Conservation (phyloP, 2,797 vertebrate species). For the Anniella stebbinsi region DNA sequence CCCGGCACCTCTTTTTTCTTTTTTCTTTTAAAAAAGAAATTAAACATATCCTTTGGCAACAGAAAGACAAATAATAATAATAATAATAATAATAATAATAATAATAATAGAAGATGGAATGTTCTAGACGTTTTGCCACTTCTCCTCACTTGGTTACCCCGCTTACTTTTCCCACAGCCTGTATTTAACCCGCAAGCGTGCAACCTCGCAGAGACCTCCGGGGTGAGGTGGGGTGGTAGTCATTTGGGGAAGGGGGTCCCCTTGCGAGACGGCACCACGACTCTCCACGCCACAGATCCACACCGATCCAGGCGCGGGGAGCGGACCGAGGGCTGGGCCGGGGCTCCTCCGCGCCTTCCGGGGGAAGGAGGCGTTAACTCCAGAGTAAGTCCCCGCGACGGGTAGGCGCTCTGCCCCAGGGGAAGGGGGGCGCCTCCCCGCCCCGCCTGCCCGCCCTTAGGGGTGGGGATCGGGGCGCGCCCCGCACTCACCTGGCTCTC, state of each 20-base stretch:
- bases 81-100: neutral
- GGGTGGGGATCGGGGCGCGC: neutral
- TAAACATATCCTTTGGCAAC: neutral
- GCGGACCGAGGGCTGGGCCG: too few relatives aligned
- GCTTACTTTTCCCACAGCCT: neutral
- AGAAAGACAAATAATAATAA: too few relatives aligned
- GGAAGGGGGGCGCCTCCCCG: neutral
- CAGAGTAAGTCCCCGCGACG: neutral
- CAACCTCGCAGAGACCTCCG: neutral
- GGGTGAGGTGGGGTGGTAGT: neutral
- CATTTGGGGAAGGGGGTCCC: neutral
- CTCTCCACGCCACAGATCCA: neutral
- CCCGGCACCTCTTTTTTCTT: neutral
- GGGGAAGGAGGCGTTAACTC: neutral
- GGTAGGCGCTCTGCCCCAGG: neutral
- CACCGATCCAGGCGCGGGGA: neutral
- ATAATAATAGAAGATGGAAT: neutral
- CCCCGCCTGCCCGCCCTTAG: neutral
- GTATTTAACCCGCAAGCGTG: neutral
- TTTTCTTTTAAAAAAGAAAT: too few relatives aligned
- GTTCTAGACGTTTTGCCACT: neutral
- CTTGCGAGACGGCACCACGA: too few relatives aligned
- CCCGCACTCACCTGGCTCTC: conserved; percentile 42
- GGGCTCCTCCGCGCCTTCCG: neutral
- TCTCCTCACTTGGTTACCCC: neutral